These are phyloP conservation scores for Rhopalosiphum nymphaeae DNA, from an alignment of 2,888 invertebrate species.

Conservation along the genomic window DNA sequence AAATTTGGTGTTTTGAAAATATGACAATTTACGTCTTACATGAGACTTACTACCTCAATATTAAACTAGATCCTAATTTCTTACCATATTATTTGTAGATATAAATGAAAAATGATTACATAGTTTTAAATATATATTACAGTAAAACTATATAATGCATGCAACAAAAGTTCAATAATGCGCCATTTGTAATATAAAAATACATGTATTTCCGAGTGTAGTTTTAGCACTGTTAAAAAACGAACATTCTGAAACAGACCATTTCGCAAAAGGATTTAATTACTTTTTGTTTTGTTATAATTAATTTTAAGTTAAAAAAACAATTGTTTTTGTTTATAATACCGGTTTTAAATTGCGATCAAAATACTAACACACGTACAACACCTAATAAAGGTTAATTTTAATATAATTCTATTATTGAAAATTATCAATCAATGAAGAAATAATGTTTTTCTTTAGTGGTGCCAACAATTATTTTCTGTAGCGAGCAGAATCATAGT, in stretches of 20 bases:
- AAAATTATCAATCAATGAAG: background rate
- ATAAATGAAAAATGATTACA: background rate
- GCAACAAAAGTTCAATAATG: background rate
- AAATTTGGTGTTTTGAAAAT: background rate
- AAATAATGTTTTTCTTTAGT: background rate
- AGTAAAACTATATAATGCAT: background rate
- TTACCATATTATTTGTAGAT: background rate
- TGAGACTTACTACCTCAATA: background rate
- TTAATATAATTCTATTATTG: constrained; percentile 11
- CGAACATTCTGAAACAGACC: background rate
- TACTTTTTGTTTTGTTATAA: background rate
- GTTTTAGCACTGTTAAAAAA: background rate
- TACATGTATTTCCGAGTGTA: background rate
- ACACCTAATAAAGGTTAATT: background rate
- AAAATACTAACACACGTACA: background rate
- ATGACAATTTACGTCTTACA: background rate
- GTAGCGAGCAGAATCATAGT: background rate
- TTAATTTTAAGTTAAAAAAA: background rate
- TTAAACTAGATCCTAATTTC: background rate
- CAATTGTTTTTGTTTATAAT: background rate
- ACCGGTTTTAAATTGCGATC: background rate
- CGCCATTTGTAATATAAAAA: background rate
- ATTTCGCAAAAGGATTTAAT: background rate
- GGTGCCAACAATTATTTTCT: background rate
- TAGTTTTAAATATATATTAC: background rate